A percentile compares a stretch with the other conserved stretches of the same genome.
phyloP scores from a whole-genome alignment of 1,140 invertebrate species.

The Paracyclopina nana region DNA sequence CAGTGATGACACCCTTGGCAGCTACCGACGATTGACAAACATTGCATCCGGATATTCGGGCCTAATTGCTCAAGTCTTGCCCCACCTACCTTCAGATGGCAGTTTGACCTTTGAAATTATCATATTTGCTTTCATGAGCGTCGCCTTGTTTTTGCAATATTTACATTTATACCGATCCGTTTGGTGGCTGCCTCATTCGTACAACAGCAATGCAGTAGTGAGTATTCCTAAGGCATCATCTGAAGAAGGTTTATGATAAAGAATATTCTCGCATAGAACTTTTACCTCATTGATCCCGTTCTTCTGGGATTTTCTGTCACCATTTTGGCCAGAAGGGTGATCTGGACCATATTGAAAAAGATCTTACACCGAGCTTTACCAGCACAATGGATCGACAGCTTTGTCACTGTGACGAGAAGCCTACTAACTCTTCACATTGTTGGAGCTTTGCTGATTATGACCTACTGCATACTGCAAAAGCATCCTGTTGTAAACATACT shows the following conservation, averaged over 20 bases:
- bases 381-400: conserved; percentile 7
- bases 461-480: background rate
- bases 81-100: background rate
- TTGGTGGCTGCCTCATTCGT: background rate
- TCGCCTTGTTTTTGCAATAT: background rate
- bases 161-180: background rate
- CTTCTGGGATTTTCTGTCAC: background rate
- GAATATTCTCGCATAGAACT: conserved; percentile 2
- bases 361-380: background rate
- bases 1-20: too few species aligned
- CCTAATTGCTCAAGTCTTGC: too few species aligned
- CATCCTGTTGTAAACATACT: conserved; percentile 5
- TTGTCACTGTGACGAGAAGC: conserved; percentile 8
- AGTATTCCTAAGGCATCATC: too few species aligned
- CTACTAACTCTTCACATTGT: background rate
- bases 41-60: too few species aligned
- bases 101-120: background rate
- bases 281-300: conserved; percentile 4
- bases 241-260: too few species aligned
- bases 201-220: background rate
- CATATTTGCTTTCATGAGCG: background rate
- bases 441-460: background rate
- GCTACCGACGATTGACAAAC: too few species aligned
- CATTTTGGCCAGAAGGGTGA: background rate
- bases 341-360: too few species aligned